Conservation (phyloP, 64 coral and sea anemone species). For the Anthopleura sola region DNA sequence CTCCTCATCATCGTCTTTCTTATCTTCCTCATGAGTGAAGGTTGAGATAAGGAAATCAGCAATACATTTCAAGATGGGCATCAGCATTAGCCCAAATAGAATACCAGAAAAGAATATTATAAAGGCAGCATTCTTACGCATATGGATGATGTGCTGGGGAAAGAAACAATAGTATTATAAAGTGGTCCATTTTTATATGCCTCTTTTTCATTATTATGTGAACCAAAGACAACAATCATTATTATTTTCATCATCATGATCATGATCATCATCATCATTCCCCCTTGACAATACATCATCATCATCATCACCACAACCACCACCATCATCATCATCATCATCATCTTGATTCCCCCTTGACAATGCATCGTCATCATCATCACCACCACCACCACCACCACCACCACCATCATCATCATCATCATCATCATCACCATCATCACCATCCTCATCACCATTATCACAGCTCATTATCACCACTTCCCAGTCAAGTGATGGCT, state of each 20-base stretch:
- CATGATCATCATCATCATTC: background rate
- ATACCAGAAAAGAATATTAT: constrained; percentile 70
- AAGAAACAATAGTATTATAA: background rate
- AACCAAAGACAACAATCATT: background rate
- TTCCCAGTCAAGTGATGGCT: background rate
- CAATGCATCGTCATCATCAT: too few relatives aligned
- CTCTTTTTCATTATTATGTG: too few relatives aligned
- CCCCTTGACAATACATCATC: background rate
- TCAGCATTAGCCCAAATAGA: constrained; percentile 66
- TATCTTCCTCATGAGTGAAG: constrained; percentile 40
- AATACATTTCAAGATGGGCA: constrained; percentile 54
- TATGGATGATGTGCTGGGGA: constrained; percentile 55
- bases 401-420: too few relatives aligned
- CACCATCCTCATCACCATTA: too few relatives aligned
- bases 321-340: too few relatives aligned
- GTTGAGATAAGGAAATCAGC: constrained; percentile 55
- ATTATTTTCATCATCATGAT: background rate
- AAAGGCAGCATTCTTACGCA: constrained; percentile 66
- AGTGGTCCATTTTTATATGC: too few relatives aligned
- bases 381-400: too few relatives aligned
- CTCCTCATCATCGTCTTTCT: constrained; percentile 30
- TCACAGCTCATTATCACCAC: too few relatives aligned
- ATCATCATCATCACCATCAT: too few relatives aligned
- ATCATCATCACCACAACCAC: background rate
- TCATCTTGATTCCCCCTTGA: too few relatives aligned